These are phyloP conservation scores for Limenitis camilla DNA, from an alignment of 2,888 invertebrate species.

Conservation along the genomic window DNA sequence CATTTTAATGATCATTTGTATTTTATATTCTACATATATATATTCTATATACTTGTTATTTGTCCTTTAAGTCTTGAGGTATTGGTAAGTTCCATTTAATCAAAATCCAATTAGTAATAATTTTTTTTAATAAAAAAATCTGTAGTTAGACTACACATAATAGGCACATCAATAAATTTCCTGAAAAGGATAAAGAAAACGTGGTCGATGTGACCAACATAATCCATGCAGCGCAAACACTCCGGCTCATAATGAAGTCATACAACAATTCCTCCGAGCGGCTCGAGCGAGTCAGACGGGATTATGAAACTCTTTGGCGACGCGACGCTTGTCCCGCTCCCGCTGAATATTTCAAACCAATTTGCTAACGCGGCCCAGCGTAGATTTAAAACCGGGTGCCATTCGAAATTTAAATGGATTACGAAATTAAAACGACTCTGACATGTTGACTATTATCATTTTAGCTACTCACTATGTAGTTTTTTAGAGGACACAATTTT, in stretches of 20 bases:
- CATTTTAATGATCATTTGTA: too few relatives aligned
- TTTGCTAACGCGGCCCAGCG: constrained; percentile 30
- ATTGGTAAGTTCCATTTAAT: too few relatives aligned
- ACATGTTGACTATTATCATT: neutral
- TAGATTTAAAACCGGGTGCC: constrained; percentile 17
- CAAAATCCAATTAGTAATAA: too few relatives aligned
- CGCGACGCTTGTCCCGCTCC: neutral
- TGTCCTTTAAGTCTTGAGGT: too few relatives aligned
- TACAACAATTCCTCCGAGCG: constrained; percentile 5
- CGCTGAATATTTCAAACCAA: constrained; percentile 36
- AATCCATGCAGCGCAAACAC: constrained; percentile 1
- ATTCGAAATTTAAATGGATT: constrained; percentile 11
- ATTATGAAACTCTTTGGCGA: neutral
- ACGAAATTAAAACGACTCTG: constrained; percentile 9
- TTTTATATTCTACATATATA: too few relatives aligned
- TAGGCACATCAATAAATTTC: too few relatives aligned
- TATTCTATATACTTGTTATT: too few relatives aligned
- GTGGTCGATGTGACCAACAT: neutral
- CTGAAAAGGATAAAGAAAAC: neutral
- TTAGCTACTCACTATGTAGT: too few relatives aligned
- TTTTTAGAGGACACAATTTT: too few relatives aligned
- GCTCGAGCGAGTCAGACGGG: neutral
- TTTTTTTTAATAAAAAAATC: too few relatives aligned
- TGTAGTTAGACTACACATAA: too few relatives aligned
- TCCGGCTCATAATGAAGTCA: constrained; percentile 10